These are phyloP conservation scores for Diabrotica undecimpunctata DNA, from an alignment of 1,140 invertebrate species.

Conservation along the genomic window DNA sequence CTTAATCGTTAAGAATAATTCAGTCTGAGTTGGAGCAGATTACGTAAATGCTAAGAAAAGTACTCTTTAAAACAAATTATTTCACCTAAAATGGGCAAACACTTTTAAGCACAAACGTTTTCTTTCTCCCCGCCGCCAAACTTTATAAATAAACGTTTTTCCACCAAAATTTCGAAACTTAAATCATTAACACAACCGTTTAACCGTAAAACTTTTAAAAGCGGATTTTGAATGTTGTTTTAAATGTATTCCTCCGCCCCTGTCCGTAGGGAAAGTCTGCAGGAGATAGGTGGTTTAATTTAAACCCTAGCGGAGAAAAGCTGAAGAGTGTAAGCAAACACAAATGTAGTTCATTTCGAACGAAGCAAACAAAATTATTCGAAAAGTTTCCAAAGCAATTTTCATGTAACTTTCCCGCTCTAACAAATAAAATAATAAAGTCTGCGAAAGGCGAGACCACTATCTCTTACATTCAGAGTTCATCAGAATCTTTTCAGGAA, in stretches of 20 bases:
- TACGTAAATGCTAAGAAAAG: too few species aligned
- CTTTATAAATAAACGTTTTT: too few species aligned
- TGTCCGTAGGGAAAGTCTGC: not conserved
- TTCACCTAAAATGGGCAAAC: too few species aligned
- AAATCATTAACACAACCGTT: too few species aligned
- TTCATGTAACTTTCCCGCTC: conserved; percentile 17
- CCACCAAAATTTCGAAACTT: too few species aligned
- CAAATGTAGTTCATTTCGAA: conserved; percentile 15
- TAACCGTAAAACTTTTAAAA: too few species aligned
- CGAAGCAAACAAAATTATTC: conserved; percentile 18
- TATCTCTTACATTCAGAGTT: conserved; percentile 32
- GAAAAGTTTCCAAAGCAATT: conserved; percentile 22
- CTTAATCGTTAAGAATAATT: too few species aligned
- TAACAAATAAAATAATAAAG: conserved; percentile 30
- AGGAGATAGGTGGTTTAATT: conserved; percentile 6
- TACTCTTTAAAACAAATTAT: too few species aligned
- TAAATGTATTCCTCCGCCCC: not conserved
- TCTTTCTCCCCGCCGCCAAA: too few species aligned
- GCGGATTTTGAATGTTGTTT: too few species aligned
- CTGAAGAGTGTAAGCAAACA: conserved; percentile 16
- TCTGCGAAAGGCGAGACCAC: conserved; percentile 24
- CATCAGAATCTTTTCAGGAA: conserved; percentile 32
- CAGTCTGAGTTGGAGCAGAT: too few species aligned
- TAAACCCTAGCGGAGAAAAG: not conserved
- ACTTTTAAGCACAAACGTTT: too few species aligned